phyloP scores from a whole-genome alignment of 1,140 invertebrate genomes.

The Calephelis virginiensis region DNA sequence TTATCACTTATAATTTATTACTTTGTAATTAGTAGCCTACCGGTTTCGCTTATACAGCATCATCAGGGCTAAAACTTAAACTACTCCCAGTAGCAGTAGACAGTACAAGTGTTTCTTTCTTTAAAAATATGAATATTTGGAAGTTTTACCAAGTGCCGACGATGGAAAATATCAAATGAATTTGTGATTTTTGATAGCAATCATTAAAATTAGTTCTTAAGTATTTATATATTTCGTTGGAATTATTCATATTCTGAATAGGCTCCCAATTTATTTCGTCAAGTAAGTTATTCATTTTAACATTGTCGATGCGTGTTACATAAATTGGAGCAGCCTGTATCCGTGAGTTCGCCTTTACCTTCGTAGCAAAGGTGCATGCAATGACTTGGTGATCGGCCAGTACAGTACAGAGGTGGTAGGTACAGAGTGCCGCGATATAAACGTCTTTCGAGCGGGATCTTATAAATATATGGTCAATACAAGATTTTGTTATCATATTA shows the following conservation, averaged over 20 bases:
- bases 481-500: conserved; percentile 21
- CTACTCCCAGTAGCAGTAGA: too few relatives aligned
- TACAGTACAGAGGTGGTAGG: not conserved
- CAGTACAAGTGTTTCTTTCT: too few relatives aligned
- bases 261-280: conserved; percentile 18
- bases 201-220: conserved; percentile 18
- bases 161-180: too few relatives aligned
- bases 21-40: too few relatives aligned
- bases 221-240: conserved; percentile 24
- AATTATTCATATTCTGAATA: conserved; percentile 2
- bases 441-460: conserved; percentile 17
- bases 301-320: conserved; percentile 8
- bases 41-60: too few relatives aligned
- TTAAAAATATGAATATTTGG: too few relatives aligned
- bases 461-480: conserved; percentile 30
- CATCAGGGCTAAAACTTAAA: too few relatives aligned
- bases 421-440: conserved; percentile 11
- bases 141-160: too few relatives aligned
- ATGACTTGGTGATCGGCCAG: conserved; percentile 12
- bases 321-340: conserved; percentile 24
- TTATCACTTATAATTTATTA: too few relatives aligned
- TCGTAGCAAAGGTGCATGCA: not conserved
- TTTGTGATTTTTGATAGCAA: too few relatives aligned
- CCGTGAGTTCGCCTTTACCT: not conserved
- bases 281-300: conserved; percentile 13